Evolutionary conservation across 1,140 invertebrate species (phyloP).

Genomic region (Nylanderia fulva): DNA sequence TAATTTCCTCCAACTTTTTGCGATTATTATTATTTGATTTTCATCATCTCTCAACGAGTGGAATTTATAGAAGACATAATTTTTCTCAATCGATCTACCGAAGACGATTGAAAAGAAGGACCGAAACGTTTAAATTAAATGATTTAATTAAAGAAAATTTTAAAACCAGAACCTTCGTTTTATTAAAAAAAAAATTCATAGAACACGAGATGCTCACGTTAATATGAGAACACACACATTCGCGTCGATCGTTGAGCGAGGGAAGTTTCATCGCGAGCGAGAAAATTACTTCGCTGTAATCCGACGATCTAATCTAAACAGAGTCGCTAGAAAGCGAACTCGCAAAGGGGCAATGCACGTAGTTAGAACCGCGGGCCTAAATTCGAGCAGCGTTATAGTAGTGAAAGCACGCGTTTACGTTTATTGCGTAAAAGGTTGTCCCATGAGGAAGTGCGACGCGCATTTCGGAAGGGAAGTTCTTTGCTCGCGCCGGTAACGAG

Average conservation of each 20-base stretch:
- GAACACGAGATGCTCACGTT: too few species aligned
- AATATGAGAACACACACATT: too few species aligned
- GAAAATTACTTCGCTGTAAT: constrained; percentile 49
- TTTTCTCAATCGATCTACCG: too few species aligned
- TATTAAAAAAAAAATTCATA: background rate
- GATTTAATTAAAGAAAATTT: too few species aligned
- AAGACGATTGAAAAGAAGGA: too few species aligned
- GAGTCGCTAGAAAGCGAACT: constrained; percentile 70
- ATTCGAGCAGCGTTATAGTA: constrained; percentile 46
- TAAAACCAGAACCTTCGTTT: too few species aligned
- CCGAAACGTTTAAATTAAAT: too few species aligned
- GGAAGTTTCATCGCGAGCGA: background rate
- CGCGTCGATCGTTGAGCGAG: too few species aligned
- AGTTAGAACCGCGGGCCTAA: constrained; percentile 47
- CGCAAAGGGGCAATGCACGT: constrained; percentile 61
- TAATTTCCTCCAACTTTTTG: too few species aligned
- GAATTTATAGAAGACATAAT: too few species aligned
- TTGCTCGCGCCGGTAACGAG: background rate
- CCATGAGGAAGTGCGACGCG: constrained; percentile 31
- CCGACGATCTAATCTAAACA: constrained; percentile 68
- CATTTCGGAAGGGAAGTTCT: constrained; percentile 32
- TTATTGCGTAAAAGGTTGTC: constrained; percentile 58
- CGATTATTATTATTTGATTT: too few species aligned
- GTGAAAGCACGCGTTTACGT: constrained; percentile 68
- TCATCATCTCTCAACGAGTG: too few species aligned